Conservation (phyloP, 2,113 vertebrate genomes). For the Tupaia tana region DNA sequence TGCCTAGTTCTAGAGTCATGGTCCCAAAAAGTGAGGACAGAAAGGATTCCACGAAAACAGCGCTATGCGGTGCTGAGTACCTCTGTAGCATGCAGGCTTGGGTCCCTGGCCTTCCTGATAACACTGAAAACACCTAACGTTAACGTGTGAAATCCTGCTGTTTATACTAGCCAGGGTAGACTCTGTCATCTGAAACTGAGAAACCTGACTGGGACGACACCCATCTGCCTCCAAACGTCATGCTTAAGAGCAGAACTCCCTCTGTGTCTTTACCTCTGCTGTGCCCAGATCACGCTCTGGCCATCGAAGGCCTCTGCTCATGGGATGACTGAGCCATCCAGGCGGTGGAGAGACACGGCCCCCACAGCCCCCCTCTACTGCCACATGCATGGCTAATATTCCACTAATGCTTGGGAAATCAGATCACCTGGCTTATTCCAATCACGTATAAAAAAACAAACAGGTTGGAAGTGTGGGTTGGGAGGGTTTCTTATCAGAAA, state of each 20-base stretch:
- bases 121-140: neutral
- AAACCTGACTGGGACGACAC: neutral
- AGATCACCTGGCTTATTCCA: conserved; percentile 31
- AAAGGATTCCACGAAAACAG: neutral
- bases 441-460: conserved; percentile 20
- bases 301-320: neutral
- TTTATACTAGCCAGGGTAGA: neutral
- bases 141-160: neutral
- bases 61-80: neutral
- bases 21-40: neutral
- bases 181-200: neutral
- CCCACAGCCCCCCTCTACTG: neutral
- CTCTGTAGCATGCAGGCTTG: neutral
- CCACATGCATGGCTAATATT: neutral
- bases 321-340: too few species aligned
- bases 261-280: neutral
- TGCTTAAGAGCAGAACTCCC: neutral
- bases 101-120: neutral
- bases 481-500: conserved; percentile 57
- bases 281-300: neutral
- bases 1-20: neutral
- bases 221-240: neutral
- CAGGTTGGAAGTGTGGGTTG: neutral
- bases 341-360: neutral
- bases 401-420: neutral